phyloP scores from a whole-genome alignment of 92 coral and sea anemone species.

The Phenganax marumi region DNA sequence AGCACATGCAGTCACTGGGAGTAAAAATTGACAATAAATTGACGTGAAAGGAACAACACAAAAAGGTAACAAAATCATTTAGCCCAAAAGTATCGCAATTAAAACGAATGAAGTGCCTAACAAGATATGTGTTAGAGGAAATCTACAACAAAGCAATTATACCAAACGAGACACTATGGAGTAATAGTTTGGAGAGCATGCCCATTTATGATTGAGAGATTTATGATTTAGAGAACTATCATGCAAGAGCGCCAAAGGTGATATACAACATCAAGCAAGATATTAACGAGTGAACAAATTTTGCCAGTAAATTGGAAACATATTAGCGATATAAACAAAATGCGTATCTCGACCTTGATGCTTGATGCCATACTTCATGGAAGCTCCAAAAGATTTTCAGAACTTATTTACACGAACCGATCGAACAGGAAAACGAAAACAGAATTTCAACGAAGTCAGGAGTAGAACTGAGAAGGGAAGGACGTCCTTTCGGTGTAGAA shows the following conservation, averaged over 20 bases:
- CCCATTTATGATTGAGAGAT: conserved; percentile 3
- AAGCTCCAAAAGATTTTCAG: conserved; percentile 23
- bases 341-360: conserved; percentile 17
- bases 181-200: conserved; percentile 44
- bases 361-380: not conserved
- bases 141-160: conserved; percentile 50
- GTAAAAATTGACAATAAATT: conserved; percentile 51
- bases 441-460: conserved; percentile 12
- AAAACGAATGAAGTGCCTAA: conserved; percentile 49
- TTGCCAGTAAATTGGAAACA: conserved; percentile 28
- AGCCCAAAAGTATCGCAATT: conserved; percentile 49
- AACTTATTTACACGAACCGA: conserved; percentile 13
- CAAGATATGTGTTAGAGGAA: conserved; percentile 38
- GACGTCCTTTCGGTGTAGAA: conserved; percentile 22
- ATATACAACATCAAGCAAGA: conserved; percentile 27
- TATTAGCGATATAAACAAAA: not conserved
- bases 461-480: conserved; percentile 30
- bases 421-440: conserved; percentile 24
- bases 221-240: conserved; percentile 17
- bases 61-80: conserved; percentile 47
- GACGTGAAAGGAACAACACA: conserved; percentile 55
- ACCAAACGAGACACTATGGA: conserved; percentile 47
- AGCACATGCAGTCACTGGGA: conserved; percentile 52
- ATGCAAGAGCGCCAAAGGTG: conserved; percentile 5
- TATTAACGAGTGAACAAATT: conserved; percentile 16